Conservation (phyloP, 2,797 vertebrate genomes). For the Gymnothorax javanicus region DNA sequence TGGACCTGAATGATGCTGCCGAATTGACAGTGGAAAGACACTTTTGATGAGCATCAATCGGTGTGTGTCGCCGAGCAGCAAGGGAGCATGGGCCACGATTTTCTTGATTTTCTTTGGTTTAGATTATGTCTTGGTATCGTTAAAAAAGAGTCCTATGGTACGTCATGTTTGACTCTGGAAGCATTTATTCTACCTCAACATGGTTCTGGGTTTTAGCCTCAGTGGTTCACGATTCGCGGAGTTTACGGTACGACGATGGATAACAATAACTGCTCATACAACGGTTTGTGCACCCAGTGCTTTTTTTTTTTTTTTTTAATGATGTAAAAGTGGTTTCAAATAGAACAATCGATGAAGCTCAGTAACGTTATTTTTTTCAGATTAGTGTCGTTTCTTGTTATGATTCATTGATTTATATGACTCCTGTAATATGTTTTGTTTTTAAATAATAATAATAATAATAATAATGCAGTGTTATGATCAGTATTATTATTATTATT, state of each 20-base stretch:
- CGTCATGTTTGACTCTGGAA: conserved; percentile 50
- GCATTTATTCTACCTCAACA: conserved; percentile 58
- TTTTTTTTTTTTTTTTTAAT: neutral
- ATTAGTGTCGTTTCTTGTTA: neutral
- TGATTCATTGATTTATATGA: neutral
- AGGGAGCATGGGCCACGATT: neutral
- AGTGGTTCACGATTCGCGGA: conserved; percentile 51
- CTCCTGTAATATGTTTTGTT: neutral
- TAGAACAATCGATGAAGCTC: conserved; percentile 16
- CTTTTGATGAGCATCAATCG: conserved; percentile 33
- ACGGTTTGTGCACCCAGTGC: conserved; percentile 34
- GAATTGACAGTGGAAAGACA: conserved; percentile 27
- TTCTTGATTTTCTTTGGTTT: conserved; percentile 20
- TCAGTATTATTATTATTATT: neutral
- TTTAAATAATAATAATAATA: too few species aligned
- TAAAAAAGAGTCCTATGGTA: conserved; percentile 62
- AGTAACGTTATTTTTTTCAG: neutral
- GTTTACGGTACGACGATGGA: conserved; percentile 22
- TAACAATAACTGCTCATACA: conserved; percentile 47
- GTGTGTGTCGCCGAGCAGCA: conserved; percentile 15
- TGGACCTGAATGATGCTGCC: conserved; percentile 28
- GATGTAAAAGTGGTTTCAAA: conserved; percentile 16
- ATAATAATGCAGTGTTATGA: neutral
- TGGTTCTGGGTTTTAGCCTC: conserved; percentile 67
- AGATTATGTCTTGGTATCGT: neutral